Base-by-base conservation (phyloP, 2,797 vertebrate genomes). In the Coranthus polyacanthus region DNA sequence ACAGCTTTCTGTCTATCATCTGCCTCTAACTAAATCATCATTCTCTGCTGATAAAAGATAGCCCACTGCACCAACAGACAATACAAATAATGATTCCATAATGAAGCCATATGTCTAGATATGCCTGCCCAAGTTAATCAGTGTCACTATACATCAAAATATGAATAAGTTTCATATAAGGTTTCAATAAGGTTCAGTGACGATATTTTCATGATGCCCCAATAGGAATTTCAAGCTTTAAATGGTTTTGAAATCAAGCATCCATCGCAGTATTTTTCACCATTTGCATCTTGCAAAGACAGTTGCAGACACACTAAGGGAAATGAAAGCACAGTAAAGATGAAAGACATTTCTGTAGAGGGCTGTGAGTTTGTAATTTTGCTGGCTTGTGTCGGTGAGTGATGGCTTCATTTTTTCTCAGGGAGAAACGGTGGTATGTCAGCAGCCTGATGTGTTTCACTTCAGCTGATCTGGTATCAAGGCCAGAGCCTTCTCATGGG, bases 321-420 rank as follows among this genome's bases (percentile, higher is more conserved):
- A 55, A 57, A 75, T 70, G 41, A 82, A 68, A 74, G 53, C 42
- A 5, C 26, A 20, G 34, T 20, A 65, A 57, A 60, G 87, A 90
- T 87, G 65, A 87, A 81, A 82, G 83, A 67, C 29, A 8, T 77
- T 72, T 81, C 71, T 72, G 69, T 50, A 46, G 80, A 84, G 60
- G 78, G 75, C 66, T 76, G 69, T 4, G 61, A 65, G 64, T 83
- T 83, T 75, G 85, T 85, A 83, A 87, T 91, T 87, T 83, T 76
- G 66, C 58, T 54, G 49, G 67, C 75, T 71, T 29, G 67, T 78
- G 68, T 50, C 60, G 12, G 62, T 85, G 84, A 93, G 64, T 85
- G 90, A 92, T 90, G 82, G 82, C 82, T 91, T 90, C 75, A 88
- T 91, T 83, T 89, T 83, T 59, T 75, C 67, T 70, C 29, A 5